Conservation (phyloP, 1,140 invertebrate species). For the Neomicropteryx cornuta region DNA sequence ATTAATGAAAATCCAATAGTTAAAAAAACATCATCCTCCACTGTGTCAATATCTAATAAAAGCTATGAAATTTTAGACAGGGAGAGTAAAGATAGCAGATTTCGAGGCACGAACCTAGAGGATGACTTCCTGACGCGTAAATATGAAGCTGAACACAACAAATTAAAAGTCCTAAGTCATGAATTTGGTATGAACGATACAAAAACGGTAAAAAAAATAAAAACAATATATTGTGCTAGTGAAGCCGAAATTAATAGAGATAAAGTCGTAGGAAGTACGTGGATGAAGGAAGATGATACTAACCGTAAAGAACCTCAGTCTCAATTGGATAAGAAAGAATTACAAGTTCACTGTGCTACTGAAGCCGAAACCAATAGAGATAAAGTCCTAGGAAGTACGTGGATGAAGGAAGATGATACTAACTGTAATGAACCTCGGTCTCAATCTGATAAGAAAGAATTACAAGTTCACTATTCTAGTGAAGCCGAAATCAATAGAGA, state of each 20-base stretch:
- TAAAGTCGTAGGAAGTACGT: slow-evolving; percentile 26
- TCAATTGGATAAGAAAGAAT: too few relatives aligned
- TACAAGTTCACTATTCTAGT: slow-evolving; percentile 16
- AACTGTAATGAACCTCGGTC: not conserved
- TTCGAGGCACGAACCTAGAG: not conserved
- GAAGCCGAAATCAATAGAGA: slow-evolving; percentile 5
- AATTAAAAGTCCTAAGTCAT: slow-evolving; percentile 30
- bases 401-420: slow-evolving; percentile 12
- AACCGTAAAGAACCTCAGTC: not conserved
- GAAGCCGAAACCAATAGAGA: slow-evolving; percentile 26
- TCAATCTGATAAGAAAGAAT: not conserved
- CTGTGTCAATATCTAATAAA: too few relatives aligned
- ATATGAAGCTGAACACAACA: slow-evolving; percentile 29
- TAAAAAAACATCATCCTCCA: too few relatives aligned
- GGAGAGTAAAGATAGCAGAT: too few relatives aligned
- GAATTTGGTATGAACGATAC: slow-evolving; percentile 27
- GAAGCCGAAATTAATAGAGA: slow-evolving; percentile 26
- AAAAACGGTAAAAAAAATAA: too few relatives aligned
- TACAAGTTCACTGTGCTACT: too few relatives aligned
- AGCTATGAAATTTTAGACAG: too few relatives aligned
- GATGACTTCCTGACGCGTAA: slow-evolving; percentile 11
- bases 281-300: slow-evolving; percentile 12
- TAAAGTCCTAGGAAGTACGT: slow-evolving; percentile 26
- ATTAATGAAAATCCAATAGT: too few relatives aligned
- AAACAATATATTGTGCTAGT: too few relatives aligned